Percentiles rank a stretch among this genome's conserved stretches.
Evolutionary conservation across 2,113 vertebrate species (phyloP).

Genomic region (Lepisosteus osseus): DNA sequence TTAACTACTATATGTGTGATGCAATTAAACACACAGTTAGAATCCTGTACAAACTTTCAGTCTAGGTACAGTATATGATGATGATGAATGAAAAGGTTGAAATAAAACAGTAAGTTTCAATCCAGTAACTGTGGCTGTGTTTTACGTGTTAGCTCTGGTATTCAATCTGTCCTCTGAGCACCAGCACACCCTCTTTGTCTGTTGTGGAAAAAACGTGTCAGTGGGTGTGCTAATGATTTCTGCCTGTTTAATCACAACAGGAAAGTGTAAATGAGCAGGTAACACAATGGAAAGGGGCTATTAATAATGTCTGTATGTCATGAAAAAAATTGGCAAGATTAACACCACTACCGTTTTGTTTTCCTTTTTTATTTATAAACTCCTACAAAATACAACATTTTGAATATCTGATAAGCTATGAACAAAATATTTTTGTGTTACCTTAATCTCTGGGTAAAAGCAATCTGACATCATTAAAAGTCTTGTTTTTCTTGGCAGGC

Average conservation of each 20-base stretch:
- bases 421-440: too few relatives aligned
- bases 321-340: background rate
- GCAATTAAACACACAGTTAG: too few relatives aligned
- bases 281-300: slow-evolving; percentile 9
- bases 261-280: background rate
- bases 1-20: too few relatives aligned
- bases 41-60: too few relatives aligned
- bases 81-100: too few relatives aligned
- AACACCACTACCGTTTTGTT: background rate
- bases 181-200: background rate
- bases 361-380: background rate
- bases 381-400: too few relatives aligned
- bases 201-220: background rate
- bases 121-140: background rate
- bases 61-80: too few relatives aligned
- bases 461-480: too few relatives aligned
- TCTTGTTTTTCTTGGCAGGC: too few relatives aligned
- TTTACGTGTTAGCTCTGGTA: background rate
- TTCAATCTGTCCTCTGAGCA: slow-evolving; percentile 1
- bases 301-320: background rate
- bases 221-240: background rate
- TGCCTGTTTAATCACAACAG: background rate
- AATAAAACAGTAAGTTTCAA: too few relatives aligned
- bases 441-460: background rate
- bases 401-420: too few relatives aligned